Base-by-base conservation (phyloP, 2,113 vertebrate species). In the Scatophagus argus region DNA sequence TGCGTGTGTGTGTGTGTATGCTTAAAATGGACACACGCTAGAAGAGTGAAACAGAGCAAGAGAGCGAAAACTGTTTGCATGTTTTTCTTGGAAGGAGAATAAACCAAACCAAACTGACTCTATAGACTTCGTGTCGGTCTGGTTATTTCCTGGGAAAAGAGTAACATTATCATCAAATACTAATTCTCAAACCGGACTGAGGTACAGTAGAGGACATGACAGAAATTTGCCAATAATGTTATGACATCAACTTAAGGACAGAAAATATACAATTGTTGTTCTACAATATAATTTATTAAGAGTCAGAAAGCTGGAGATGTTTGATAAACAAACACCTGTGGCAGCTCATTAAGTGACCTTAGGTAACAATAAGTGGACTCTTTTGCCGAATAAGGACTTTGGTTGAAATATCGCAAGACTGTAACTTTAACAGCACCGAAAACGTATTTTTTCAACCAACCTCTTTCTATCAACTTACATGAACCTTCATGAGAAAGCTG, bases 21-120 rank as follows among this genome's bases (percentile, higher is more conserved):
- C 6, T 54, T 51, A 6, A 32, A 68, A 67, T 11, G 23, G 38
- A 67, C 44, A 68, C 21, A 55, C 44, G 56, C 43, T 43, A 36
- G 29, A 63, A 44, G 19, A 46, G n/a, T 0, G 19, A 44, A 8
- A 44, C 0, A 32, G 38, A 61, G 4, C 47, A 6, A 51, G 12
- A 6, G 13, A 27, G 14, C 12, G 21, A 2, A 56, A 38, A 56
- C 21, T 23, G 10, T 59, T 58, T 32, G 19, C 54, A 27, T 75
- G 34, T 55, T 82, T 70, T 70, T 69, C 31, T 79, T 69, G 46
- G 6, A 49, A 47, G 23, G 43, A 41, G 10, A 32, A 73, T 29
- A 47, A 76, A 78, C n/a, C 71, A 44, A 63, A 61, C 41, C 46
- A 6, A 41, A 19, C 51, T 44, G 23, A 63, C 51, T 66, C 21